These are phyloP conservation scores for Rhinogobio ventralis DNA, from an alignment of 2,797 vertebrate species.

Conservation along the genomic window DNA sequence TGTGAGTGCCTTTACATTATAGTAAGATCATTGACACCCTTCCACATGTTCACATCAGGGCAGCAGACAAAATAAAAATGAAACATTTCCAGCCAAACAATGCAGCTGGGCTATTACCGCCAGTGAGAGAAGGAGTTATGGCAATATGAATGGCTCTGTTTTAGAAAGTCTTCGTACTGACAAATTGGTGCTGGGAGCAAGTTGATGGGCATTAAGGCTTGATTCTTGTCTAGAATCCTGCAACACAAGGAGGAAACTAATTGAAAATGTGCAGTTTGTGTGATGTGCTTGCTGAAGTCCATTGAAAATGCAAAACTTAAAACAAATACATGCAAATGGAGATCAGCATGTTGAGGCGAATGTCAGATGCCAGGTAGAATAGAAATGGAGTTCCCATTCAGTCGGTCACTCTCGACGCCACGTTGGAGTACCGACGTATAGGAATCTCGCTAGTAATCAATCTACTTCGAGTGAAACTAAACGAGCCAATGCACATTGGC, in stretches of 20 bases:
- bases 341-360: background rate
- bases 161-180: constrained; percentile 52
- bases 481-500: too few species aligned
- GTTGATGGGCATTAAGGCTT: constrained; percentile 40
- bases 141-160: constrained; percentile 32
- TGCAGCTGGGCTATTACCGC: constrained; percentile 33
- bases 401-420: too few species aligned
- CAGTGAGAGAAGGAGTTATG: constrained; percentile 49
- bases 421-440: too few species aligned
- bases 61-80: constrained; percentile 42
- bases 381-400: too few species aligned
- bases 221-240: constrained; percentile 39
- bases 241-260: constrained; percentile 20
- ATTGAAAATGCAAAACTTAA: constrained; percentile 11
- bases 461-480: too few species aligned
- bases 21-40: constrained; percentile 8
- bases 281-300: constrained; percentile 24
- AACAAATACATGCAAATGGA: constrained; percentile 34
- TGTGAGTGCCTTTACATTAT: constrained; percentile 7
- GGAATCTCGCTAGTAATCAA: too few species aligned
- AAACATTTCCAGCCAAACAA: constrained; percentile 54
- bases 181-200: constrained; percentile 55
- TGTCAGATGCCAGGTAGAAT: background rate
- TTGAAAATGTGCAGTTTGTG: background rate
- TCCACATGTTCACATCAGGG: constrained; percentile 21